Conservation (phyloP, 1,140 invertebrate genomes). For the Apis laboriosa region DNA sequence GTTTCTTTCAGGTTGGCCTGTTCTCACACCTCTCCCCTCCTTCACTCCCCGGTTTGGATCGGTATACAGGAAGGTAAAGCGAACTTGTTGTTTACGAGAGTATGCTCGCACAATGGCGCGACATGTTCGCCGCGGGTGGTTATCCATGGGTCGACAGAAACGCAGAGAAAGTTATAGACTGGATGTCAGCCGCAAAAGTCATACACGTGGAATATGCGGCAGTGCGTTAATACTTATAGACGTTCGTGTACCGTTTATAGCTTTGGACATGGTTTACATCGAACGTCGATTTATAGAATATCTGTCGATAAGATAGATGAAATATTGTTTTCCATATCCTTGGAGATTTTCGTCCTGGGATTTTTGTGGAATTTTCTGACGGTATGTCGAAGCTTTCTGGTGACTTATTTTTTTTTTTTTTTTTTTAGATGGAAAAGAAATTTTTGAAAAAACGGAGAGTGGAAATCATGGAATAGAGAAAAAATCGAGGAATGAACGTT, state of each 20-base stretch:
- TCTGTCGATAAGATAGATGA: background rate
- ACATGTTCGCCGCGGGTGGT: constrained; percentile 37
- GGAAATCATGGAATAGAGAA: background rate
- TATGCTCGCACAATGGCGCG: background rate
- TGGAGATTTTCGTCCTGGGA: no score
- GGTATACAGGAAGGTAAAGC: background rate
- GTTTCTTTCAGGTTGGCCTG: background rate
- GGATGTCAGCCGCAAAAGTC: constrained; percentile 3
- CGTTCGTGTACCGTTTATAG: background rate
- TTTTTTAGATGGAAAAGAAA: no score
- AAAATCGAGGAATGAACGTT: no score
- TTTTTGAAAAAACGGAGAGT: background rate
- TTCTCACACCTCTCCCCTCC: no score
- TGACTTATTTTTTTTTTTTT: background rate
- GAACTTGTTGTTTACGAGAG: constrained; percentile 36
- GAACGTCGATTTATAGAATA: constrained; percentile 10
- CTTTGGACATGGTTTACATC: background rate
- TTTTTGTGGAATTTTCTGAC: no score
- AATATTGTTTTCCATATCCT: no score
- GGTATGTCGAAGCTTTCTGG: no score
- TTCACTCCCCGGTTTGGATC: background rate
- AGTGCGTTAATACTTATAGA: background rate
- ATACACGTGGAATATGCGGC: background rate
- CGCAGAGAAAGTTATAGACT: constrained; percentile 11
- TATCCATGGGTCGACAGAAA: constrained; percentile 2